Evolutionary conservation across 2,888 invertebrate genomes (phyloP), one percentile per base, ranked within the genome.

Genomic region (Bibio marci): DNA sequence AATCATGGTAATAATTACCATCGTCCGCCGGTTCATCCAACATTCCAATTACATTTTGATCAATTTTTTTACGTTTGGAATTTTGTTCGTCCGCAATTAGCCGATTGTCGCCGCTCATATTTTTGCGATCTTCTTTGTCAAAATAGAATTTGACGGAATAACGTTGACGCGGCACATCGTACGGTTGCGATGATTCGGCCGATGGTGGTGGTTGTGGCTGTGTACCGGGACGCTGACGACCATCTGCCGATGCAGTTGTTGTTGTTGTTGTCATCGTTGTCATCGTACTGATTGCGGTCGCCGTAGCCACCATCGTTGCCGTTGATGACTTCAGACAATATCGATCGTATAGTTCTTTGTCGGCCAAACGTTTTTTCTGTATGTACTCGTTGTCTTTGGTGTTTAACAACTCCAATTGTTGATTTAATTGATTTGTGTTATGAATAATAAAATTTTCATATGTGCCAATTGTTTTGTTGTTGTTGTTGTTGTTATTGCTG

Each of bases 341-440:
- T 36, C 31, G n/a, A n/a, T n/a, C n/a, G n/a, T n/a, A n/a, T 22
- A 22, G 8, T 22, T 22, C 8, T 22, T 22, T 22, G 22, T 22
- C 8, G 22, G 8, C 22, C 5, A n/a, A n/a, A n/a, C 33, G 38
- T 25, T 44, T 37, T 44, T 44, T 42, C 41, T 41, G 38, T 22
- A 45, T 26, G 17, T 60, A 58, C 47, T 58, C 57, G 41, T 52
- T 52, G 43, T 60, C 59, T 43, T 59, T 54, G 33, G 37, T 43
- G 30, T 61, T 59, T 10, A 60, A 42, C 4, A 56, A 26, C 39
- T 60, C 59, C 3, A 60, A 44, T 40, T 60, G 58, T 42, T 59
- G 58, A 42, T 60, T 56, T 12, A 60, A 44, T 44, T 59, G 54
- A 0, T 55, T 56, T 35, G 59, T 60, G 38, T 58, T 54, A 2